Conservation (phyloP, 1,140 invertebrate genomes). For the Augochlora pura region DNA sequence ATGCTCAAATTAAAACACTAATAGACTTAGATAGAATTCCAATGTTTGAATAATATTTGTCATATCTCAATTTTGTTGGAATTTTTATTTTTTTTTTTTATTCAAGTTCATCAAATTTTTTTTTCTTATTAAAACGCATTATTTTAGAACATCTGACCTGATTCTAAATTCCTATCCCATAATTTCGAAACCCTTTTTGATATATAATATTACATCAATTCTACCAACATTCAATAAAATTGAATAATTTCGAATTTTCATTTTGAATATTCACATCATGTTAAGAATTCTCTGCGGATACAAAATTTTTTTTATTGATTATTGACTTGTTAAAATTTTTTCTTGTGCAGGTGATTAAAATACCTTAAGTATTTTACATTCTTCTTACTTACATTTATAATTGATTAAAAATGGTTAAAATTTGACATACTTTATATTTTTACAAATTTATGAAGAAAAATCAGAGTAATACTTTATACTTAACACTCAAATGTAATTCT, state of each 20-base stretch:
- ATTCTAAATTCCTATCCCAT: slow-evolving; percentile 22
- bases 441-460: neutral
- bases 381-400: slow-evolving; percentile 2
- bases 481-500: neutral
- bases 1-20: neutral
- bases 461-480: neutral
- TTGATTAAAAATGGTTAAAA: neutral
- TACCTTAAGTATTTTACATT: neutral
- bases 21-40: neutral
- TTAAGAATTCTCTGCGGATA: neutral
- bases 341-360: neutral
- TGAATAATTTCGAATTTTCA: slow-evolving; percentile 2
- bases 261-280: slow-evolving; percentile 14
- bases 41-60: slow-evolving; percentile 5
- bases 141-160: slow-evolving; percentile 6
- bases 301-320: neutral
- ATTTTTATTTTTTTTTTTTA: slow-evolving; percentile 14
- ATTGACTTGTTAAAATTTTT: neutral
- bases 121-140: slow-evolving; percentile 17
- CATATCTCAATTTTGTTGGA: slow-evolving; percentile 4
- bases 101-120: neutral
- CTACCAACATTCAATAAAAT: slow-evolving; percentile 5
- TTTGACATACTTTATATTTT: neutral
- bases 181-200: slow-evolving; percentile 10
- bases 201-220: slow-evolving; percentile 10